Evolutionary conservation across 1,140 invertebrate species (phyloP).

Genomic region (Bombus cullumanus): DNA sequence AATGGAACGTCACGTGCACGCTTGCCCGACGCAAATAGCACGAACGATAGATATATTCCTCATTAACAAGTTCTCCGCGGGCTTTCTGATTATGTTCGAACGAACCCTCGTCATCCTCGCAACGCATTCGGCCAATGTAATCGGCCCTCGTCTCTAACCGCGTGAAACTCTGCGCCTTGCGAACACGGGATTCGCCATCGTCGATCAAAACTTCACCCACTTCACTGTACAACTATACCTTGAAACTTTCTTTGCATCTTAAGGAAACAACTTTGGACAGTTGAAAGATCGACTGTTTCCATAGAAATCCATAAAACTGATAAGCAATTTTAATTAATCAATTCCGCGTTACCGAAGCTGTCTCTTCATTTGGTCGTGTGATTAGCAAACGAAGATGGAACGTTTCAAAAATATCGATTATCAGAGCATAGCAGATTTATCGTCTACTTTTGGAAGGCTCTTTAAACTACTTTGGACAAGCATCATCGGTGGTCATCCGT

Average conservation of each 20-base stretch:
- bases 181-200: background rate
- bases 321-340: no score
- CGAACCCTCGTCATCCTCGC: slow-evolving; percentile 5
- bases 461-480: no score
- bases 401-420: no score
- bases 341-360: no score
- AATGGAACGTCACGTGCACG: slow-evolving; percentile 15
- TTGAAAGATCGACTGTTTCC: background rate
- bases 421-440: no score
- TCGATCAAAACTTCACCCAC: background rate
- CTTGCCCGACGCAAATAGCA: background rate
- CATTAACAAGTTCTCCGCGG: slow-evolving; percentile 2
- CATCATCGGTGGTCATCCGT: no score
- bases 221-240: background rate
- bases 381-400: no score
- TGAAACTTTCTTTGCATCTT: background rate
- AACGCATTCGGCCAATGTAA: background rate
- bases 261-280: background rate
- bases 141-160: background rate
- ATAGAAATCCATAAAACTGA: no score
- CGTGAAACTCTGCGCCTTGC: background rate
- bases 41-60: slow-evolving; percentile 12
- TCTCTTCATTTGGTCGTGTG: no score
- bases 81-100: background rate
- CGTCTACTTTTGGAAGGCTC: no score